These are phyloP conservation scores for Acrobeloides nanus DNA, from an alignment of 2,888 invertebrate species.

Conservation along the genomic window DNA sequence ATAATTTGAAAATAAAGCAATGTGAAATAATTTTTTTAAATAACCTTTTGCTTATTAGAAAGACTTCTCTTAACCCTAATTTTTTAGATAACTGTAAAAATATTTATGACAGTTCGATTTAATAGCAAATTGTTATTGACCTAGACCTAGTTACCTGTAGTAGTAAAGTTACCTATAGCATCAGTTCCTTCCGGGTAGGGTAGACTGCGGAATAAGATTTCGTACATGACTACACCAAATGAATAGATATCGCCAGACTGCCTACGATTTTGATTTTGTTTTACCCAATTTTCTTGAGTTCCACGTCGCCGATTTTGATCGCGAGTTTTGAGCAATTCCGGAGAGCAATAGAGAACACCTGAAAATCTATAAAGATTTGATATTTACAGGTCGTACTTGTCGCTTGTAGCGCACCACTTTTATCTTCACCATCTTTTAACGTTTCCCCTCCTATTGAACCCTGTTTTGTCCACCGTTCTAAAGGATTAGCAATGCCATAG, in stretches of 20 bases:
- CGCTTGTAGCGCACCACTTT: conserved; percentile 34
- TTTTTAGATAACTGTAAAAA: too few species aligned
- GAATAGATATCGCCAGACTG: conserved; percentile 43
- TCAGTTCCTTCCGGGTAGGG: conserved; percentile 34
- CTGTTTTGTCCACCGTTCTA: conserved; percentile 45
- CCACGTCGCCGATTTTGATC: conserved; percentile 35
- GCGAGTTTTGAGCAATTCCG: conserved; percentile 39
- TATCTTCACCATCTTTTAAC: conserved; percentile 39
- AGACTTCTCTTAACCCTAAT: too few species aligned
- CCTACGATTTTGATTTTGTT: conserved; percentile 29
- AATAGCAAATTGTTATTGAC: too few species aligned
- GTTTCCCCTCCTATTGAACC: conserved; percentile 39
- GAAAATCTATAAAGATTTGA: neutral
- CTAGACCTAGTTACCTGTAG: too few species aligned
- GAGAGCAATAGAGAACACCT: conserved; percentile 40
- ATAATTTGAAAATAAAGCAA: too few species aligned
- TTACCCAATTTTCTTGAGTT: conserved; percentile 41
- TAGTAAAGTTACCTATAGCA: too few species aligned
- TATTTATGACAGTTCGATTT: too few species aligned
- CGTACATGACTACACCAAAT: conserved; percentile 49
- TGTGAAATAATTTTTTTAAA: too few species aligned
- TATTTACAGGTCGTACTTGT: conserved; percentile 26
- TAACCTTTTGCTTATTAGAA: too few species aligned
- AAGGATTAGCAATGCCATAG: conserved; percentile 45
- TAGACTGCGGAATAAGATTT: conserved; percentile 40